Evolutionary conservation across 2,797 vertebrate genomes (phyloP), one percentile per base, ranked within the genome.

Genomic region (Muscicapa striata): DNA sequence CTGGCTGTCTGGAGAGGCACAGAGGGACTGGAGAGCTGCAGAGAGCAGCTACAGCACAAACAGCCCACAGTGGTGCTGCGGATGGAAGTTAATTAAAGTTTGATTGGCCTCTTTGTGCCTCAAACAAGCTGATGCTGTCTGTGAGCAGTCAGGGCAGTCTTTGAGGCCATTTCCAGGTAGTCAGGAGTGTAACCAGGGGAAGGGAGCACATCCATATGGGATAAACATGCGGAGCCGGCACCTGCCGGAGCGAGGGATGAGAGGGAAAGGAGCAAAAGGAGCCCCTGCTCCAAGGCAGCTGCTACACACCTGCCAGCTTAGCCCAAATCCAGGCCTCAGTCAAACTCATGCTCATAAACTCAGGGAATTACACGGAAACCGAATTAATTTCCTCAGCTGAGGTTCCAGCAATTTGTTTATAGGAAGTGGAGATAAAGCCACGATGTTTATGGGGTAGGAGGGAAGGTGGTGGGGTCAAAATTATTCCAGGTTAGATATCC

Each of bases 21-120:
- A 0, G 0, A 10, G 76, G 76, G 76, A 84, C 76, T 5, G 48
- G 64, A 93, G 90, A 82, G 59, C 92, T 91, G 84, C 89, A 69
- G 93, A 82, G 63, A 80, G 86, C 95, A 87, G 84, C 68, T 83
- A 86, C 41, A 73, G 54, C 0, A 0, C 20, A 75, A 67, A 86
- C 29, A 45, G 94, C 51, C 51, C 30, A 74, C 59, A 26, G 40
- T 21, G 61, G 93, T 54, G 15, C 83, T 43, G 83, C 6, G 4
- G 84, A 93, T 78, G 80, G 40, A 95, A 62, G 93, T 76, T 97
- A 97, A 98, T 98, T 97, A 94, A 96, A 94, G 86, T 97, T 95
- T 96, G 91, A 96, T 97, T 5, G 3, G 69, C 59, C 70, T 30
- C 59, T 90, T 93, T 82, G 79, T 69, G 87, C 52, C 89, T 90